Percentiles rank a stretch among this genome's conserved stretches.
These are phyloP conservation scores for Dipodomys merriami DNA, from an alignment of 2,113 vertebrate genomes.

Conservation along the genomic window DNA sequence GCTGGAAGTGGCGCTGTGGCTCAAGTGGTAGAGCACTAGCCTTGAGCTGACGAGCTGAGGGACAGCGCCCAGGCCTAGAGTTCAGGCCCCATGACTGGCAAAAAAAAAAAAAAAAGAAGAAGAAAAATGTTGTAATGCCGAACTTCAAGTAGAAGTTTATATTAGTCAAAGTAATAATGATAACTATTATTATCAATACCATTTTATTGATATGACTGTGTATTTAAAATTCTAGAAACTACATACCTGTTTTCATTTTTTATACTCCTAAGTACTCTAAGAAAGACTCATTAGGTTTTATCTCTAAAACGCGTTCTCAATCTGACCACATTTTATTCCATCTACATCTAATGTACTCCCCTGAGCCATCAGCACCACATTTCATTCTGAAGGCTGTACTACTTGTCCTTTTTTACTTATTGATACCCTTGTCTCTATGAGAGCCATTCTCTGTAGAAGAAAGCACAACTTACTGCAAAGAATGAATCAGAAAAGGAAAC, in stretches of 20 bases:
- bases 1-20: too few relatives aligned
- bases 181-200: too few relatives aligned
- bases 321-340: background rate
- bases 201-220: too few relatives aligned
- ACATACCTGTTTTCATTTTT: background rate
- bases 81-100: too few relatives aligned
- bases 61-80: too few relatives aligned
- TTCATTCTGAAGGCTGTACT: background rate
- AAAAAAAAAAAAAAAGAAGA: too few relatives aligned
- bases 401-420: background rate
- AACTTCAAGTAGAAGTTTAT: background rate
- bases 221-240: background rate
- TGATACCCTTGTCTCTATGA: background rate
- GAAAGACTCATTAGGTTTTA: background rate
- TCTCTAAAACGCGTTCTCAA: background rate
- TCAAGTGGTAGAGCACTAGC: too few relatives aligned
- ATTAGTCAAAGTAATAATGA: too few relatives aligned
- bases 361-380: background rate
- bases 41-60: too few relatives aligned
- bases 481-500: background rate
- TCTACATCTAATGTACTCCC: rapidly evolving
- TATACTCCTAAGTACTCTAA: background rate
- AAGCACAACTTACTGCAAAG: background rate
- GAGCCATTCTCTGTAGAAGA: background rate
- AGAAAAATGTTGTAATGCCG: background rate